These are phyloP conservation scores for Drosophila punjabiensis DNA, from an alignment of 1,140 invertebrate genomes.

Conservation along the genomic window DNA sequence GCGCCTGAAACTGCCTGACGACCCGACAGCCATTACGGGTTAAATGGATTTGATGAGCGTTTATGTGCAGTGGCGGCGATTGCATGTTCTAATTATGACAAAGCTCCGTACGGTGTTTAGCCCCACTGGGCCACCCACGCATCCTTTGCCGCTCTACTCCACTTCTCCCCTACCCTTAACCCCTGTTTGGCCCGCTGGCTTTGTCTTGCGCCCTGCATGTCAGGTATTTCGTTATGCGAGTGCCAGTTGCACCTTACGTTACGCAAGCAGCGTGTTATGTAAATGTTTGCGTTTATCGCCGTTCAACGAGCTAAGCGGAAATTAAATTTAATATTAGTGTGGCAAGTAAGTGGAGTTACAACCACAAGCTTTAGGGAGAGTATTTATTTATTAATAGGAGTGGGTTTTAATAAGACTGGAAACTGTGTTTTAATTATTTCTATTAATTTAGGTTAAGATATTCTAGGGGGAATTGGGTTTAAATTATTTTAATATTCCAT, in stretches of 20 bases:
- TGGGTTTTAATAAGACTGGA: neutral
- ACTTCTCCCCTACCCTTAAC: neutral
- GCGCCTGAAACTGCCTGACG: constrained; percentile 43
- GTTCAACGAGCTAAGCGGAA: constrained; percentile 27
- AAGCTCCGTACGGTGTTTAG: constrained; percentile 19
- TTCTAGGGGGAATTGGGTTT: neutral
- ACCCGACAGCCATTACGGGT: constrained; percentile 59
- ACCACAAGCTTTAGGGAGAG: neutral
- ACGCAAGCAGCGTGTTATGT: constrained; percentile 34
- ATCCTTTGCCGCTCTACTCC: neutral
- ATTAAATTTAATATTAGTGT: constrained; percentile 35
- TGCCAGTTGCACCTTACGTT: constrained; percentile 28
- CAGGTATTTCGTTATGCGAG: constrained; percentile 13
- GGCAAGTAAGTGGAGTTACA: neutral
- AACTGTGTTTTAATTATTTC: neutral
- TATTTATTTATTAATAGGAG: constrained; percentile 13
- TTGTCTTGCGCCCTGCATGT: constrained; percentile 6
- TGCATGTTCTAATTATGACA: constrained; percentile 69
- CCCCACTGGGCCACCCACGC: neutral
- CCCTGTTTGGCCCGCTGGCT: neutral
- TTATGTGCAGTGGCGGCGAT: constrained; percentile 57
- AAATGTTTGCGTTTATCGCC: constrained; percentile 46
- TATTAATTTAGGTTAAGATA: neutral
- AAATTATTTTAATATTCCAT: neutral
- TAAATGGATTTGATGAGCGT: constrained; percentile 83